Base-by-base conservation (phyloP, 2,888 invertebrate species). In the Drosophila kanekoi region DNA sequence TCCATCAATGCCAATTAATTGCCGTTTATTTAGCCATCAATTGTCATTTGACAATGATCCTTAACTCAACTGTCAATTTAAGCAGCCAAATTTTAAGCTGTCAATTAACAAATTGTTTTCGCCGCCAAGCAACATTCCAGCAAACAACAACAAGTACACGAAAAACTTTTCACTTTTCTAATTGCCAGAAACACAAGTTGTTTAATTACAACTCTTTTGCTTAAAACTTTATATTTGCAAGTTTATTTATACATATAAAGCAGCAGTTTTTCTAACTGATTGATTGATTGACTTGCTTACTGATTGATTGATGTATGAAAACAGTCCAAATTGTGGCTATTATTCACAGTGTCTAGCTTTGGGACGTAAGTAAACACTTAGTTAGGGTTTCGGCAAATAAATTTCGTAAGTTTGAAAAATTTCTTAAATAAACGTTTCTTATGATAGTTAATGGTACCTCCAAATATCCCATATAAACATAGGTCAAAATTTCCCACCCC, bases 1-100 rank as follows among this genome's bases (percentile, higher is more conserved):
- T 81, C 79, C 67, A 83, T 82, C 81, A 82, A 81, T 78, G 87
- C 75, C 87, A 87, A 78, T 84, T 87, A 82, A 87, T 84, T 75
- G 78, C 54, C 79, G 65, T 78, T 82, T 82, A 84, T 81, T 76
- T 67, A 61, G 68, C 75, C 85, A 87, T 82, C 81, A 82, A 80
- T 84, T 82, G 84, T 77, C 66, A 67, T 54, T 67, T 53, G 40
- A 28, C 54, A 51, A 33, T 52, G 61, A 48, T 56, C 44, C 64
- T 33, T 47, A 61, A 58, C 38, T 61, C 65, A 66, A 71, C 57
- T 71, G 72, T 61, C 70, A 65, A 23, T 47, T 49, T 59, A 8
- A n/a, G 18, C 52, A 6, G 32, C 38, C 35, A 11, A 49, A 43
- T 76, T 67, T 72, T 52, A 72, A 75, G 61, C 58, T 41, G 52